phyloP scores from a whole-genome alignment of 2,797 vertebrate genomes.

The Microhierax caerulescens region DNA sequence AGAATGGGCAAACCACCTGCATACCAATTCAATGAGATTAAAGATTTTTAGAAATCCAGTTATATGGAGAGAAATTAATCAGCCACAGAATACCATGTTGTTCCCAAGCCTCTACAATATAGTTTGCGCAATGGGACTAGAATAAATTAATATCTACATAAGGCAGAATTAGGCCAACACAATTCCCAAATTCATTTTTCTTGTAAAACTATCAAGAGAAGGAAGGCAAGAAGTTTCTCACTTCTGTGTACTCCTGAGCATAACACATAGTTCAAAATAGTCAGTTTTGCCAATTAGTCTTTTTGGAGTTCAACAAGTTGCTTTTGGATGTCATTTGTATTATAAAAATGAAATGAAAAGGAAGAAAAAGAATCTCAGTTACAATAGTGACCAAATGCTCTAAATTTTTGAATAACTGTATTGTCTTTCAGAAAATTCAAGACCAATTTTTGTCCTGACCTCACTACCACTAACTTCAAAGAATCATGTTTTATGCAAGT shows the following conservation, averaged over 20 bases:
- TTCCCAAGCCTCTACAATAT: background rate
- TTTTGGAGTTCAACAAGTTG: background rate
- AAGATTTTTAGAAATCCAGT: background rate
- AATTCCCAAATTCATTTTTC: background rate
- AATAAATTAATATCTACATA: background rate
- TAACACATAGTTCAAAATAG: background rate
- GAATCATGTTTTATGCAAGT: background rate
- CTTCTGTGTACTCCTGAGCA: background rate
- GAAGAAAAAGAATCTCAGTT: background rate
- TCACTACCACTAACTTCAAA: background rate
- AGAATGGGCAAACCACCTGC: background rate
- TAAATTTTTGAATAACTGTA: background rate
- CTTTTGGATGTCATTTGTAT: background rate
- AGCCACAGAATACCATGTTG: background rate
- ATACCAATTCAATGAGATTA: background rate
- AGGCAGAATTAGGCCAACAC: background rate
- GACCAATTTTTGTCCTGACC: background rate
- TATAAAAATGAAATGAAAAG: background rate
- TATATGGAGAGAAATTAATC: background rate
- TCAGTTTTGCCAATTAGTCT: background rate
- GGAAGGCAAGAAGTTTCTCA: background rate
- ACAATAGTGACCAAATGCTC: background rate
- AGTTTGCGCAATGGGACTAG: background rate
- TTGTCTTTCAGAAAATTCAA: background rate
- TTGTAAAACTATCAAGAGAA: background rate